Conservation (phyloP, 2,797 vertebrate genomes). For the Pterois miles region DNA sequence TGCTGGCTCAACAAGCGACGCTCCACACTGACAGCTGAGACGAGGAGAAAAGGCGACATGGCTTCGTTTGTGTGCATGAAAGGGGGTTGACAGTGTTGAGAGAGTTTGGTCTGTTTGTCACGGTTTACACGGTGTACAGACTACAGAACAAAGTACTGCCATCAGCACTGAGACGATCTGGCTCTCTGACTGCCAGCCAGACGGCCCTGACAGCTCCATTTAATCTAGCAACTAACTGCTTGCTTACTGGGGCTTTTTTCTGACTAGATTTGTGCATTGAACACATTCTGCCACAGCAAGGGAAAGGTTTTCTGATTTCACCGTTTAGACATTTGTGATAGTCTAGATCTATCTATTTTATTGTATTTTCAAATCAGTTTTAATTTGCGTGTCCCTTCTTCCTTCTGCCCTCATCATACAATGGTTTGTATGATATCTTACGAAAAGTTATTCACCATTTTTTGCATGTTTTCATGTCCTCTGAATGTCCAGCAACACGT, state of each 20-base stretch:
- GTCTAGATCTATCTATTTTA: neutral
- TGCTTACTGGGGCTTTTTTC: slow-evolving; percentile 51
- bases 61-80: slow-evolving; percentile 30
- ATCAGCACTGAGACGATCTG: slow-evolving; percentile 53
- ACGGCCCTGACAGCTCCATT: slow-evolving; percentile 63
- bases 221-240: slow-evolving; percentile 66
- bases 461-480: too few species aligned
- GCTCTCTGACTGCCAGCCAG: slow-evolving; percentile 54
- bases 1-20: neutral
- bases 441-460: too few species aligned
- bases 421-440: too few species aligned
- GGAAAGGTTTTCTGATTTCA: slow-evolving; percentile 3
- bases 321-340: neutral
- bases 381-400: too few species aligned
- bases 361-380: too few species aligned
- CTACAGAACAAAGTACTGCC: slow-evolving; percentile 49
- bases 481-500: too few species aligned
- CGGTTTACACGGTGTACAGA: slow-evolving; percentile 44
- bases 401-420: too few species aligned
- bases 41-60: neutral
- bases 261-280: slow-evolving; percentile 28
- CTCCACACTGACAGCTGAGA: slow-evolving; percentile 16
- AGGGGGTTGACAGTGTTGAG: slow-evolving; percentile 8
- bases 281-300: slow-evolving; percentile 36
- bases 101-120: slow-evolving; percentile 34